Evolutionary conservation across 2,797 vertebrate genomes (phyloP), one percentile per base, ranked within the genome.

Genomic region (Sebastes itinus): DNA sequence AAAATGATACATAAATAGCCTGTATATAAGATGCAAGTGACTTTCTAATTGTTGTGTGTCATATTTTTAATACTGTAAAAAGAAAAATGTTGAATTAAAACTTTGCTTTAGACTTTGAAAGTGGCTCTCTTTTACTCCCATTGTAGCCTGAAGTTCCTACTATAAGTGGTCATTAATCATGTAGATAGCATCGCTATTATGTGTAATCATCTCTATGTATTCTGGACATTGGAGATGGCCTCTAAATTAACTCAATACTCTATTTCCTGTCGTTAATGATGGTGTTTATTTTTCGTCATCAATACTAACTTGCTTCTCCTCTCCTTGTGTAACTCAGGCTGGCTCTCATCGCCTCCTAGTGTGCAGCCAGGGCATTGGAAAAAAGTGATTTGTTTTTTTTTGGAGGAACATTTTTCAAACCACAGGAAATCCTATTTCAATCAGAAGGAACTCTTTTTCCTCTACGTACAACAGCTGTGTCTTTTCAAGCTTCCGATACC

Each of bases 341-440:
- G 56, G 16, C 75, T 79, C 59, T 83, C 74, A 9, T 54, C 82
- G 75, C 89, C 90, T 46, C 79, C 89, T 87, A 76, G 82, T 82
- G 91, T 1, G 4, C 42, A 49, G 23, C 12, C 3, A 0, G 0
- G 0, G 85, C 16, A 90, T 20, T 65, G 70, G 79, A 33, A 14
- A 25, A 49, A 85, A 25, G 4, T 23, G 22, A 70, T 64, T 81
- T 79, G 68, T 56, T 33, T 25, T 38, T 25, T 46, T 46, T 46
- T 46, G 35, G 27, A 82, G 61, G 72, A 88, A 81, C 11, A 74
- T 32, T 62, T 78, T 14, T 64, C 13, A 79, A 88, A 87, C 80
- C 90, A 87, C 83, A 91, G 89, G 88, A 91, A 88, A 85, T 81
- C 74, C 75, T 67, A 42, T 62, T 28, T 30, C 79, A 80, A 20